Percentiles rank a stretch among this genome's conserved stretches.
Evolutionary conservation across 2,113 vertebrate species (phyloP).

Genomic region (Corynorhinus townsendii): DNA sequence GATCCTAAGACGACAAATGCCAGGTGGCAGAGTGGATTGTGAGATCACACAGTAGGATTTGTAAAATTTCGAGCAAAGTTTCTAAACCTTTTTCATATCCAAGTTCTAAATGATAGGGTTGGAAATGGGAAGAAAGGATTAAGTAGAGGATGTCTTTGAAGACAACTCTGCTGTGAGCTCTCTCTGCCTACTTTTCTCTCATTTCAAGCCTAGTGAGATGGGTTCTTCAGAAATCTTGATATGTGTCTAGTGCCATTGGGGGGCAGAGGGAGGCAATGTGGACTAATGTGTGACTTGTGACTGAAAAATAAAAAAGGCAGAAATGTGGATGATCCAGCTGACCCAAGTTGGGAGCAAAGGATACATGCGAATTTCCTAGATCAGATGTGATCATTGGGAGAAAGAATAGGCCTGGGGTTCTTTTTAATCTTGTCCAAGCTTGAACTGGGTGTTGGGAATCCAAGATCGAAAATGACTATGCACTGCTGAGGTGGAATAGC

Average conservation of each 20-base stretch:
- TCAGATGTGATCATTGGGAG: neutral
- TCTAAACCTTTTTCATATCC: neutral
- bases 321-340: neutral
- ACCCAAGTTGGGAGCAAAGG: neutral
- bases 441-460: neutral
- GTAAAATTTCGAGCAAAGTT: neutral
- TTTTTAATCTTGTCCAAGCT: neutral
- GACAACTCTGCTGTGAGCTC: neutral
- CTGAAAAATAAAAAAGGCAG: neutral
- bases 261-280: neutral
- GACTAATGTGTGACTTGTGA: neutral
- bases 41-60: neutral
- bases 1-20: neutral
- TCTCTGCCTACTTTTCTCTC: neutral
- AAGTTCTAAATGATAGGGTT: neutral
- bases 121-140: neutral
- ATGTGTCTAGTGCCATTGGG: neutral
- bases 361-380: neutral
- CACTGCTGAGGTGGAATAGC: neutral
- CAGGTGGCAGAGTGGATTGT: neutral
- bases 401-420: neutral
- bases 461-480: neutral
- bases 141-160: neutral
- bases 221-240: neutral
- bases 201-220: neutral